These are phyloP conservation scores for Drosophila hydei DNA, from an alignment of 1,140 invertebrate genomes.

Conservation along the genomic window DNA sequence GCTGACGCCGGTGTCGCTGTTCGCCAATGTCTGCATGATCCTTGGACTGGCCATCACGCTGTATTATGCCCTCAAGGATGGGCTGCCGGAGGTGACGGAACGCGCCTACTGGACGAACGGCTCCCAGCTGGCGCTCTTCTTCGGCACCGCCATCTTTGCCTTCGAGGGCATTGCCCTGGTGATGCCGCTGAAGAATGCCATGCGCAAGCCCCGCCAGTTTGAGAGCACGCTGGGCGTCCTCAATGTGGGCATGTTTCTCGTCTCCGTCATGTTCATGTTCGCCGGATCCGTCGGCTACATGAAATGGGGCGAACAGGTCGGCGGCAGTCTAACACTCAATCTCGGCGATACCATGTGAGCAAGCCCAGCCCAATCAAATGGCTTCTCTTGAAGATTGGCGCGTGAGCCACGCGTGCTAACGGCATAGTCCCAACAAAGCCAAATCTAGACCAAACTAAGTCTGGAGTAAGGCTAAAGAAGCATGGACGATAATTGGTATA, in stretches of 20 bases:
- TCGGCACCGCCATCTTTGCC: slow-evolving; percentile 91
- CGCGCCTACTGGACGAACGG: slow-evolving; percentile 86
- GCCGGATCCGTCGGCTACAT: slow-evolving; percentile 94
- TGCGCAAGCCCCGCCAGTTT: slow-evolving; percentile 92
- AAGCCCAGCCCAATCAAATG: background rate
- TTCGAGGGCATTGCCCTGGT: slow-evolving; percentile 93
- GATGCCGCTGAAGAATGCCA: slow-evolving; percentile 94
- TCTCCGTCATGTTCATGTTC: slow-evolving; percentile 88
- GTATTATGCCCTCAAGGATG: slow-evolving; percentile 88
- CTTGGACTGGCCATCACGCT: slow-evolving; percentile 88
- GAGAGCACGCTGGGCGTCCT: slow-evolving; percentile 91
- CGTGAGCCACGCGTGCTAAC: background rate
- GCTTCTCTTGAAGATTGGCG: background rate
- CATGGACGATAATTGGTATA: too few relatives aligned
- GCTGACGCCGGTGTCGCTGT: slow-evolving; percentile 88
- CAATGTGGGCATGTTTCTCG: slow-evolving; percentile 90
- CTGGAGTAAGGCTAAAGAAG: too few relatives aligned
- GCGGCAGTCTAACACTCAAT: slow-evolving; percentile 90
- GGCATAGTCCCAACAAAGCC: too few relatives aligned
- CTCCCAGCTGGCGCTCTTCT: slow-evolving; percentile 88
- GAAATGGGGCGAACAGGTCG: slow-evolving; percentile 89
- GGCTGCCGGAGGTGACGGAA: slow-evolving; percentile 86
- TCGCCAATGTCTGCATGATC: slow-evolving; percentile 90
- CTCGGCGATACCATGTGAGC: slow-evolving; percentile 84
- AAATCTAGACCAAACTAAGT: too few relatives aligned